Evolutionary conservation across 37 sponge, comb jelly and placozoan genomes (phyloP).

Genomic region (Beroe ovata): DNA sequence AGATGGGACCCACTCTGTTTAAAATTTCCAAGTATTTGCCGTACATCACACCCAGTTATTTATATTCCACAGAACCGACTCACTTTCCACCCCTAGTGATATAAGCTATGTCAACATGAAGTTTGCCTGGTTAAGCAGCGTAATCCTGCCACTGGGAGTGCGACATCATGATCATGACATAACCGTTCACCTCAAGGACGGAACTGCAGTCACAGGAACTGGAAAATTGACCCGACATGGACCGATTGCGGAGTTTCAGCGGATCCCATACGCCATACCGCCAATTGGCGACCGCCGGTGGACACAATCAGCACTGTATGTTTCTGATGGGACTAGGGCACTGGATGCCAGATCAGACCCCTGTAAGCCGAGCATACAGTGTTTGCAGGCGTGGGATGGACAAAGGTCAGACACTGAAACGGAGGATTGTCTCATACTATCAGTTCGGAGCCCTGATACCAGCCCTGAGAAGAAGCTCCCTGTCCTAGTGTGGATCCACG

Average conservation of each 20-base stretch:
- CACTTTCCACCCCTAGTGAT: too few species aligned
- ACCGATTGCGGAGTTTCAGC: background rate
- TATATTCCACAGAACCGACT: too few species aligned
- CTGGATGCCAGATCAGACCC: background rate
- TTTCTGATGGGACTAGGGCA: background rate
- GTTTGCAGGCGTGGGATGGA: background rate
- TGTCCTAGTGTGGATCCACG: conserved; percentile 57
- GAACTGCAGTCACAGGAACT: background rate
- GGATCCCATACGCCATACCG: conserved; percentile 40
- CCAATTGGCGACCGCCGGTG: background rate
- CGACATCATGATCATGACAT: background rate
- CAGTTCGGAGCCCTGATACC: conserved; percentile 5
- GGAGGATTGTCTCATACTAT: conserved; percentile 36
- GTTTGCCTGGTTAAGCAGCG: background rate
- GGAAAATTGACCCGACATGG: background rate
- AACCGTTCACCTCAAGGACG: background rate
- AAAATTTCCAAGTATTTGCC: too few species aligned
- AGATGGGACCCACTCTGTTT: too few species aligned
- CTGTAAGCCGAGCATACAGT: background rate
- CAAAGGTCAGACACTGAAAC: background rate
- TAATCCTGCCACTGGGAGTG: background rate
- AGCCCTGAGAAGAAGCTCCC: background rate
- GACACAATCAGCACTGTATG: conserved; percentile 6
- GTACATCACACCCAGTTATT: too few species aligned
- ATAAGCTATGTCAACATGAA: too few species aligned